Percentiles rank a stretch among this genome's conserved stretches.
phyloP scores from a whole-genome alignment of 2,888 invertebrate species.

The Tachystola acroxantha region DNA sequence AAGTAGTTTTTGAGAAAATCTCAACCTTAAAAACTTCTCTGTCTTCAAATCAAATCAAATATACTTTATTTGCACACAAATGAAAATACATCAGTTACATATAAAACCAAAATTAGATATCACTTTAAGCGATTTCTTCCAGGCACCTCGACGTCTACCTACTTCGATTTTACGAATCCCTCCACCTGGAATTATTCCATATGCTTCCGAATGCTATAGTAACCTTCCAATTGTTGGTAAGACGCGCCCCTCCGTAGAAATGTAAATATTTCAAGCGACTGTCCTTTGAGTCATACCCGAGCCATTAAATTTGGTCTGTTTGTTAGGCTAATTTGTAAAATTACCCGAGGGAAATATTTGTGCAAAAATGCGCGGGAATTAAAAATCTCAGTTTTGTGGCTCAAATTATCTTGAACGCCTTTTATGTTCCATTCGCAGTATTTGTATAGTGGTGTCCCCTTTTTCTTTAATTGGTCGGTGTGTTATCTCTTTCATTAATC shows the following conservation, averaged over 20 bases:
- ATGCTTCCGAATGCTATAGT: too few species aligned
- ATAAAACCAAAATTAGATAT: too few species aligned
- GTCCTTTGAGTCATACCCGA: slow-evolving; percentile 47
- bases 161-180: too few species aligned
- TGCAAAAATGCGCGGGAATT: slow-evolving; percentile 37
- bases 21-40: too few species aligned
- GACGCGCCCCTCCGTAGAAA: slow-evolving; percentile 42
- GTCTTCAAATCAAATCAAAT: too few species aligned
- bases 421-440: slow-evolving; percentile 4
- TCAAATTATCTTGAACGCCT: slow-evolving; percentile 18
- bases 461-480: slow-evolving; percentile 7
- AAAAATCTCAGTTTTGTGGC: slow-evolving; percentile 31
- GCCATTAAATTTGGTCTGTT: slow-evolving; percentile 59
- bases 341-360: slow-evolving; percentile 43
- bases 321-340: slow-evolving; percentile 58
- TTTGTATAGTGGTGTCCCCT: slow-evolving; percentile 3
- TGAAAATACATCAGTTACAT: too few species aligned
- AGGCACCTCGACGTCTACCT: too few species aligned
- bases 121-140: too few species aligned
- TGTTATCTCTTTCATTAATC: background rate
- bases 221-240: too few species aligned
- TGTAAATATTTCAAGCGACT: slow-evolving; percentile 55
- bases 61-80: too few species aligned
- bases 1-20: too few species aligned
- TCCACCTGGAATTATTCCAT: too few species aligned